phyloP scores from a whole-genome alignment of 2,113 vertebrate genomes.

The Eulemur macaco region DNA sequence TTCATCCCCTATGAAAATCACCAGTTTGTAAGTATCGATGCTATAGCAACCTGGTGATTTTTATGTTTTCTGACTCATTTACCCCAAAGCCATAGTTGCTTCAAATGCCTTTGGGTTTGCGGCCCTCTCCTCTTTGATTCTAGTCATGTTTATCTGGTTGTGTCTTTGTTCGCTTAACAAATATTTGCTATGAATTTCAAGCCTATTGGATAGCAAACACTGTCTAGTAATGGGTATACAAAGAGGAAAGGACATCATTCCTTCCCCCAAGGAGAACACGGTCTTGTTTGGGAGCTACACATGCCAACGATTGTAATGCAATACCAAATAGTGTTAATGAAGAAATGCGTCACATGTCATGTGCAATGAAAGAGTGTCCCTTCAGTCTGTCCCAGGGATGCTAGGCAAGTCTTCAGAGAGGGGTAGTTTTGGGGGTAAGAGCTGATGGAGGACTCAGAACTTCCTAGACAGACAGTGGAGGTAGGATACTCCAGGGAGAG shows the following conservation, averaged over 20 bases:
- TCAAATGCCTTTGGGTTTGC: background rate
- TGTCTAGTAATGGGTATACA: background rate
- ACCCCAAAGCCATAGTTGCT: background rate
- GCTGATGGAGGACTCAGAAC: background rate
- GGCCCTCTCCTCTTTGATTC: background rate
- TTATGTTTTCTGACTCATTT: slow-evolving; percentile 42
- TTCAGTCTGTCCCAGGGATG: background rate
- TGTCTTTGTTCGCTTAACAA: background rate
- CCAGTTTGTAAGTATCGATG: background rate
- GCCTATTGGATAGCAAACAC: background rate
- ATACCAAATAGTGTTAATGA: background rate
- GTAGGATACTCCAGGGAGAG: background rate
- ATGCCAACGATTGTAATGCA: background rate
- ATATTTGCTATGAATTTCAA: background rate
- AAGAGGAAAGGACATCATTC: background rate
- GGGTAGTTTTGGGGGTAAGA: background rate
- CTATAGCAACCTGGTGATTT: background rate
- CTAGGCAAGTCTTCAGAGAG: background rate
- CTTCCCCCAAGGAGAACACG: background rate
- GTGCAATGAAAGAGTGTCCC: background rate
- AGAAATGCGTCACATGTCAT: background rate
- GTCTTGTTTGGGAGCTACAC: background rate
- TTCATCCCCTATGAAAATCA: background rate
- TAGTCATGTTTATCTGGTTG: background rate
- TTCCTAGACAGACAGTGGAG: background rate